phyloP scores from a whole-genome alignment of 2,797 vertebrate species.

The Hemitrygon akajei region DNA sequence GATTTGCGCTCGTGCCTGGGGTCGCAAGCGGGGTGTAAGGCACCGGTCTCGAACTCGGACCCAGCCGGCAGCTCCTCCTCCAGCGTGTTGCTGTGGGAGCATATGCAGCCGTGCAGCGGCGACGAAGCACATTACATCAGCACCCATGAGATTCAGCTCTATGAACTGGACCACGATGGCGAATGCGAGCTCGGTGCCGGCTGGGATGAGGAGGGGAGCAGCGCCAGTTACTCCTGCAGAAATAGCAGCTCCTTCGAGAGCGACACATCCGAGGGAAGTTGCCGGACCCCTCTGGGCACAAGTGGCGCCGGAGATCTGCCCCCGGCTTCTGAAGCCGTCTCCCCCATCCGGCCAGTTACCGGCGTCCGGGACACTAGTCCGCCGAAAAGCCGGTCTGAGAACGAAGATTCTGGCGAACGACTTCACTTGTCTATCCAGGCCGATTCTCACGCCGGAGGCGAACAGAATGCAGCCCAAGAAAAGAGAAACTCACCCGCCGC shows the following conservation, averaged over 20 bases:
- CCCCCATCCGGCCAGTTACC: conserved; percentile 43
- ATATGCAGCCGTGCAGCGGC: conserved; percentile 40
- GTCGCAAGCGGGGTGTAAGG: neutral
- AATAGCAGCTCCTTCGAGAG: conserved; percentile 90
- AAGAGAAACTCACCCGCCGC: conserved; percentile 46
- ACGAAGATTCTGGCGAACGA: conserved; percentile 57
- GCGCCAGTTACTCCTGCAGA: conserved; percentile 86
- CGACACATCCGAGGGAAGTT: conserved; percentile 64
- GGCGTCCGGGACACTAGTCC: conserved; percentile 60
- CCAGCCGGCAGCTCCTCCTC: neutral
- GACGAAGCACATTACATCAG: conserved; percentile 91
- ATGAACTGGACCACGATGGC: conserved; percentile 85
- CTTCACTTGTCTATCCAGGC: conserved; percentile 82
- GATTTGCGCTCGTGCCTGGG: too few species aligned
- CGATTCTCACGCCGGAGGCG: conserved; percentile 73
- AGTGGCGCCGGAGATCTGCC: conserved; percentile 42
- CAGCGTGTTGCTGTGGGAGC: neutral
- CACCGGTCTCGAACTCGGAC: neutral
- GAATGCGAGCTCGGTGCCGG: conserved; percentile 75
- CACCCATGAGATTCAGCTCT: conserved; percentile 93
- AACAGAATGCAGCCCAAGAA: conserved; percentile 60
- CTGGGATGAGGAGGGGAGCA: conserved; percentile 88
- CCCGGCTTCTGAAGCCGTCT: conserved; percentile 42
- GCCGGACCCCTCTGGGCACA: conserved; percentile 51
- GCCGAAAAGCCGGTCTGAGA: conserved; percentile 38